Conservation (phyloP, 2,888 invertebrate species). For the Andrena praecox region DNA sequence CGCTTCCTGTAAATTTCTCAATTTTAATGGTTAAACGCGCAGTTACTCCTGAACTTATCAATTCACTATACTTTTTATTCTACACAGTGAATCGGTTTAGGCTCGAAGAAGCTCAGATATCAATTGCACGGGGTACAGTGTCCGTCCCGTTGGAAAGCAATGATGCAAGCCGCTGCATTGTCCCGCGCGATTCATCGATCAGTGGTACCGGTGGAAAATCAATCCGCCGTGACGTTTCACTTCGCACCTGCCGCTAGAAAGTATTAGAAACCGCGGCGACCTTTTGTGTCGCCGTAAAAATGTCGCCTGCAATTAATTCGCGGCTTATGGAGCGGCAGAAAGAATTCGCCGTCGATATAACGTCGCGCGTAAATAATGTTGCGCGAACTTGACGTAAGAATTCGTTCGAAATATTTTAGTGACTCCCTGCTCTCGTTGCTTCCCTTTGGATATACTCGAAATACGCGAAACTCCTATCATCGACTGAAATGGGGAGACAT, state of each 20-base stretch:
- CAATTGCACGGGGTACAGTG: constrained; percentile 23
- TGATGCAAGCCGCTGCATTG: constrained; percentile 9
- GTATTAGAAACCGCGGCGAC: constrained; percentile 43
- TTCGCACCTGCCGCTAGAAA: constrained; percentile 55
- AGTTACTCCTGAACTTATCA: too few species aligned
- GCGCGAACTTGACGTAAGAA: neutral
- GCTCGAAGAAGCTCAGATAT: constrained; percentile 22
- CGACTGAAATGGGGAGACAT: too few species aligned
- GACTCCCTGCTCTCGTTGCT: neutral
- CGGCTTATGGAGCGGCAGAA: neutral
- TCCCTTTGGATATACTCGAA: too few species aligned
- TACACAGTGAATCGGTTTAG: too few species aligned
- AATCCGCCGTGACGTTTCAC: constrained; percentile 53
- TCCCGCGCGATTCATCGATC: constrained; percentile 45
- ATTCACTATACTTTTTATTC: too few species aligned
- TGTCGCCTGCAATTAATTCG: constrained; percentile 29
- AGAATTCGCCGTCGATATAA: constrained; percentile 1
- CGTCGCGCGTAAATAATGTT: neutral
- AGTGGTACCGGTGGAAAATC: constrained; percentile 43
- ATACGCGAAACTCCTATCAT: too few species aligned
- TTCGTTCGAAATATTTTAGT: neutral
- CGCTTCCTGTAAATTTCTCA: too few species aligned
- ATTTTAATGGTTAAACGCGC: too few species aligned
- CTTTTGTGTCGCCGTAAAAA: constrained; percentile 34
- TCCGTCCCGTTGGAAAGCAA: constrained; percentile 6